Evolutionary conservation across 2,888 invertebrate species (phyloP).

Genomic region (Philereme transversata): DNA sequence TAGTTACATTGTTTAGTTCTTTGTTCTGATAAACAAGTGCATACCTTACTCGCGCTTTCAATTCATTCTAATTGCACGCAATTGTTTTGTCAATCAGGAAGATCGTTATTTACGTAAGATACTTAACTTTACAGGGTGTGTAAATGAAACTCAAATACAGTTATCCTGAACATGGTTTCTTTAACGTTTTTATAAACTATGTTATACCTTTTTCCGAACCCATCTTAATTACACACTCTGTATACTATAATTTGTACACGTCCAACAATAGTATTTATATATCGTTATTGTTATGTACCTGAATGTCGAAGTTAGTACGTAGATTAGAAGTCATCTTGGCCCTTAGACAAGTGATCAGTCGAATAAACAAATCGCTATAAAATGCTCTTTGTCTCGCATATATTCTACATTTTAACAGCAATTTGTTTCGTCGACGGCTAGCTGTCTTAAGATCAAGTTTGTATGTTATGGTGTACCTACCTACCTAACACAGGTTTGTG

Average conservation of each 20-base stretch:
- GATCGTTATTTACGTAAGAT: constrained; percentile 18
- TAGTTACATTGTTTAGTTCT: too few species aligned
- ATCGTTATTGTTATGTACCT: constrained; percentile 62
- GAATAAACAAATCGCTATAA: constrained; percentile 3
- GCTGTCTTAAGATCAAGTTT: constrained; percentile 8
- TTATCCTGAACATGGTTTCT: too few species aligned
- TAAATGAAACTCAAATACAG: too few species aligned
- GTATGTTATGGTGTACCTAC: constrained; percentile 18
- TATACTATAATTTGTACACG: constrained; percentile 22
- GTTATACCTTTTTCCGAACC: too few species aligned
- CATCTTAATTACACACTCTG: too few species aligned
- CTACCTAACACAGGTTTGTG: constrained; percentile 35
- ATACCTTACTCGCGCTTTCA: constrained; percentile 26
- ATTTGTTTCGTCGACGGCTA: not conserved
- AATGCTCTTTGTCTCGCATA: not conserved
- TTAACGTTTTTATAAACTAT: too few species aligned
- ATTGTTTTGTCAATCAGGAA: constrained; percentile 36
- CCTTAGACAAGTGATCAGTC: constrained; percentile 2
- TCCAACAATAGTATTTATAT: constrained; percentile 29
- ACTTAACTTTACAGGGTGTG: constrained; percentile 10
- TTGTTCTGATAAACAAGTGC: too few species aligned
- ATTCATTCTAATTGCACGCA: constrained; percentile 48
- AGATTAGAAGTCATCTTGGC: constrained; percentile 6
- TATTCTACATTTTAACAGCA: not conserved
- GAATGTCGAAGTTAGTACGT: constrained; percentile 46